phyloP scores from a whole-genome alignment of 2,888 invertebrate species.

The Hypselothyrea guttata region DNA sequence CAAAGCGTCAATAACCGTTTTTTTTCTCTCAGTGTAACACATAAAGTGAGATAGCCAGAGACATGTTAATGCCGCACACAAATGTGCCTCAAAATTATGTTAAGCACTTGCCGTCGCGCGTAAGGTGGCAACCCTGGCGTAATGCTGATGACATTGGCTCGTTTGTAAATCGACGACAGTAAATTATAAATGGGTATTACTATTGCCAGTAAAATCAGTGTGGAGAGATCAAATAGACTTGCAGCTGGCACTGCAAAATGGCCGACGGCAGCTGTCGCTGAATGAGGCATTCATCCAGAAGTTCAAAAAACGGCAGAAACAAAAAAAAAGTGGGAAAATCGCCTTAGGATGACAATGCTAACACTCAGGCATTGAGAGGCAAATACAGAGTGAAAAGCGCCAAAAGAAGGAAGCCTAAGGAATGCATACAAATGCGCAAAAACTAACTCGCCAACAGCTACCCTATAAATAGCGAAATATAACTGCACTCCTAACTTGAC shows the following conservation, averaged over 20 bases:
- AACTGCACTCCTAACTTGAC: neutral
- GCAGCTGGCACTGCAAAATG: conserved; percentile 40
- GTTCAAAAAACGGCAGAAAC: conserved; percentile 57
- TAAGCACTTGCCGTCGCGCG: conserved; percentile 46
- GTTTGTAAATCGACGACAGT: conserved; percentile 73
- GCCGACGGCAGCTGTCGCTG: conserved; percentile 39
- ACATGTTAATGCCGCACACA: conserved; percentile 57
- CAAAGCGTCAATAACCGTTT: no score
- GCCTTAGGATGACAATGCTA: conserved; percentile 57
- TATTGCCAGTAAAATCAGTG: conserved; percentile 24
- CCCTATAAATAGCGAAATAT: neutral
- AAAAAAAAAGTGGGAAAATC: conserved; percentile 22
- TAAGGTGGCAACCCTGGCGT: conserved; percentile 15
- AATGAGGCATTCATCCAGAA: conserved; percentile 45
- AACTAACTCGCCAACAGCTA: neutral
- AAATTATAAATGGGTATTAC: conserved; percentile 73
- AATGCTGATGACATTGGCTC: conserved; percentile 49
- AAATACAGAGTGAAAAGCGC: conserved; percentile 20
- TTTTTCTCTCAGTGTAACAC: conserved; percentile 11
- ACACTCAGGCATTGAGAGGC: conserved; percentile 6
- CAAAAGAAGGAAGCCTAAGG: conserved; percentile 17
- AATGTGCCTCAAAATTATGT: conserved; percentile 67
- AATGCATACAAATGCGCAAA: neutral
- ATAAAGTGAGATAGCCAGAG: neutral
- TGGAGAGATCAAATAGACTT: conserved; percentile 18